Evolutionary conservation across 2,888 invertebrate species (phyloP).

Genomic region (Furcula furcula): DNA sequence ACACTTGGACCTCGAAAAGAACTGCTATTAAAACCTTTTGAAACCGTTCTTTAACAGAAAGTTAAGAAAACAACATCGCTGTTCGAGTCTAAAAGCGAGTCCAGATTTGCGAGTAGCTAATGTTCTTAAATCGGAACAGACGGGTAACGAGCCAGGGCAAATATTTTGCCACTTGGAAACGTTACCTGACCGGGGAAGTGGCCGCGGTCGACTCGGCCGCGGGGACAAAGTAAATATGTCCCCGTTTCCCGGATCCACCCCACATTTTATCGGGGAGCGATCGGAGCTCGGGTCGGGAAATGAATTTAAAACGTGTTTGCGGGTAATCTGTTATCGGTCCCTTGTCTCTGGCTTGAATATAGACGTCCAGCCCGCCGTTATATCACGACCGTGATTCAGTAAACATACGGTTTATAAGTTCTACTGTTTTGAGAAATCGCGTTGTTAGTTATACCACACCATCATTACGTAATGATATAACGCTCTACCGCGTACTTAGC

Average conservation of each 20-base stretch:
- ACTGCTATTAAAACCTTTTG: slow-evolving; percentile 18
- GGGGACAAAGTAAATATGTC: slow-evolving; percentile 81
- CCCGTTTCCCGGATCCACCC: slow-evolving; percentile 73
- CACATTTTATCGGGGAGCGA: slow-evolving; percentile 81
- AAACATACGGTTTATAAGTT: slow-evolving; percentile 34
- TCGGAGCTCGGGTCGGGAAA: slow-evolving; percentile 80
- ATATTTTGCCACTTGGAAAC: slow-evolving; percentile 78
- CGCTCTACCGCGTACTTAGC: slow-evolving; percentile 13
- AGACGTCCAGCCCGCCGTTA: slow-evolving; percentile 68
- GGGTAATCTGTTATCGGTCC: slow-evolving; percentile 83
- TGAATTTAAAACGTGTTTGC: slow-evolving; percentile 82
- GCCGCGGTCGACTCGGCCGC: slow-evolving; percentile 60
- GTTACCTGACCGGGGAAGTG: slow-evolving; percentile 78
- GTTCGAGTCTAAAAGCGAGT: slow-evolving; percentile 38
- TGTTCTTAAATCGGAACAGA: slow-evolving; percentile 71
- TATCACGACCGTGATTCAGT: slow-evolving; percentile 64
- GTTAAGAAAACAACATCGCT: slow-evolving; percentile 25
- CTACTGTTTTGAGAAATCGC: slow-evolving; percentile 17
- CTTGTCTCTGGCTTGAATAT: slow-evolving; percentile 78
- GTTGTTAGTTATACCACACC: slow-evolving; percentile 8
- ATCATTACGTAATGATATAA: slow-evolving; percentile 16
- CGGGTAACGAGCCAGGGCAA: slow-evolving; percentile 72
- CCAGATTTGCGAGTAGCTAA: slow-evolving; percentile 60
- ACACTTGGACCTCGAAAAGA: slow-evolving; percentile 1
- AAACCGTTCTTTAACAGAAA: slow-evolving; percentile 12